Base-by-base conservation (phyloP, 2,888 invertebrate genomes). In the Lepas anatifera region DNA sequence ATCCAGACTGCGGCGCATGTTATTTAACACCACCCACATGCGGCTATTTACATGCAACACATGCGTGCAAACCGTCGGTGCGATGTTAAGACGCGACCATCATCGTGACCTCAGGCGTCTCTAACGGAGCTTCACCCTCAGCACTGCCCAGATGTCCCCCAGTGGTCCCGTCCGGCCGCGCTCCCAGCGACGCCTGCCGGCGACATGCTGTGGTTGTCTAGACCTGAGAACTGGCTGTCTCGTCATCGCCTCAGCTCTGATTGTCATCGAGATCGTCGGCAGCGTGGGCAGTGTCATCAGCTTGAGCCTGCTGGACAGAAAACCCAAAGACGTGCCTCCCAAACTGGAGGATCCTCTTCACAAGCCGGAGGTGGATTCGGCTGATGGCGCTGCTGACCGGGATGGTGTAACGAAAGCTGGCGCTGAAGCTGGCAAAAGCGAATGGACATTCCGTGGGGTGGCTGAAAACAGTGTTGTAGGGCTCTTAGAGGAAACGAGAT, bases 171-270 rank as follows among this genome's bases (percentile, higher is more conserved):
- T n/a, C n/a, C n/a, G n/a, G 41, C 41, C 16, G 41, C 11, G 41
- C 41, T 16, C 41, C 11, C 11, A 10, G 11, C 41, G 52, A 29
- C 32, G 32, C 16, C 13, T 32, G 58, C 58, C 58, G 35, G 58
- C 35, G 25, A 22, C 35, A 32, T 58, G 58, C 58, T 58, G 58
- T n/a, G 58, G 58, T 35, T 58, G 58, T 16, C 58, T 58, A 22
- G 58, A 58, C 58, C 58, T 58, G 58, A 32, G 58, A 32, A 58
- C 58, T 35, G 58, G 58, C 58, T 58, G 58, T 8, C 22, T 58
- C 11, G 35, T 29, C 22, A 58, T 58, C 58, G 58, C 58, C 35
- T 32, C 58, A 10, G 58, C 58, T 10, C 32, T 58, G 18, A 35
- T 58, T 35, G 58, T 58, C 16, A 32, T 58, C 32, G 58, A 58